These are phyloP conservation scores for Osmoderma eremita DNA, from an alignment of 2,888 invertebrate genomes.

Conservation along the genomic window DNA sequence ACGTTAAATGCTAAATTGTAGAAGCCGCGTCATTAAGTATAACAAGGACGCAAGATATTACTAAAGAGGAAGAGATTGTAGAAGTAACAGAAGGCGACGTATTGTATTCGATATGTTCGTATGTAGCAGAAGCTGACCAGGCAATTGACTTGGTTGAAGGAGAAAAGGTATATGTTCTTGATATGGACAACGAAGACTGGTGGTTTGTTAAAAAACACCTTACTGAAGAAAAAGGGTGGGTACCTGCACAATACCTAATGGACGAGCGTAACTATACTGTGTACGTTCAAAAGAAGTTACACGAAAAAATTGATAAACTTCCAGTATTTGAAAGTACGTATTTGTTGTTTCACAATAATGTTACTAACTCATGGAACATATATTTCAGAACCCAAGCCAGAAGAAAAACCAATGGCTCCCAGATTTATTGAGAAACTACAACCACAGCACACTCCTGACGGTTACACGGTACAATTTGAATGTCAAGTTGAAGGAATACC, in stretches of 20 bases:
- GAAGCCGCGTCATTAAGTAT: constrained; percentile 64
- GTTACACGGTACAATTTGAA: constrained; percentile 94
- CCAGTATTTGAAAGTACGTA: constrained; percentile 92
- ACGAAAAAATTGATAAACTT: constrained; percentile 90
- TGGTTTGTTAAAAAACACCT: constrained; percentile 91
- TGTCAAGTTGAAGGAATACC: constrained; percentile 96
- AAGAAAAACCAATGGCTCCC: constrained; percentile 83
- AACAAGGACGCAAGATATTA: constrained; percentile 61
- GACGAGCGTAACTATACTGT: constrained; percentile 82
- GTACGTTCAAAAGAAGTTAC: constrained; percentile 87
- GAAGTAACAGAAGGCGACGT: constrained; percentile 77
- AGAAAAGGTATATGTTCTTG: constrained; percentile 84
- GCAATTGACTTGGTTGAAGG: constrained; percentile 91
- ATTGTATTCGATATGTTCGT: constrained; percentile 85
- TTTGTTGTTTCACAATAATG: not conserved
- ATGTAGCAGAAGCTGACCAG: constrained; percentile 87
- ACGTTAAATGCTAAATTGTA: constrained; percentile 44
- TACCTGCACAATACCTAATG: constrained; percentile 89
- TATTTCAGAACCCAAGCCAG: constrained; percentile 77
- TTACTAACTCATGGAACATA: not conserved
- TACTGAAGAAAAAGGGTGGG: constrained; percentile 92
- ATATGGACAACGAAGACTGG: constrained; percentile 89
- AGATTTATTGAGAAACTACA: constrained; percentile 86
- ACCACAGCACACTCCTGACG: constrained; percentile 88
- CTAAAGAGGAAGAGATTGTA: constrained; percentile 56